A percentile compares a stretch with the other conserved stretches of the same genome.
phyloP scores from a whole-genome alignment of 2,113 vertebrate species.

The Aviceda subcristata region DNA sequence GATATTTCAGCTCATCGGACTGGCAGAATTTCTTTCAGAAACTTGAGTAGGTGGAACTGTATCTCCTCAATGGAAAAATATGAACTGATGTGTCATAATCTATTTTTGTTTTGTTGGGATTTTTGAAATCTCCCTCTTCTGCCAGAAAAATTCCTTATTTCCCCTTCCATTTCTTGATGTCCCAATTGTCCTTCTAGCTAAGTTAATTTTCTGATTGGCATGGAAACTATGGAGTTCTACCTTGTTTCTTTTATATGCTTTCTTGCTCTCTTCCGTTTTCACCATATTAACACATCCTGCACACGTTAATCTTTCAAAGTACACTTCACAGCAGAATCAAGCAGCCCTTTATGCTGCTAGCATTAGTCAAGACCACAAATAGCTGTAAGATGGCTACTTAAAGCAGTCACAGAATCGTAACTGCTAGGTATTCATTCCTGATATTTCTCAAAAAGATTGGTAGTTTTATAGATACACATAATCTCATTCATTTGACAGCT shows the following conservation, averaged over 20 bases:
- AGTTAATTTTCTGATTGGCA: constrained; percentile 32
- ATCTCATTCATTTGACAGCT: not conserved
- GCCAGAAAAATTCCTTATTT: constrained; percentile 17
- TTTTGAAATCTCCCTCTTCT: not conserved
- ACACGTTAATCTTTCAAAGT: not conserved
- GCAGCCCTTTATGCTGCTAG: not conserved
- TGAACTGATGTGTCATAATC: constrained; percentile 8
- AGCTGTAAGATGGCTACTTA: not conserved
- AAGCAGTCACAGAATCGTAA: not conserved
- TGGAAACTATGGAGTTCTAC: not conserved
- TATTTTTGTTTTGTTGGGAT: constrained; percentile 15
- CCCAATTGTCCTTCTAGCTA: not conserved
- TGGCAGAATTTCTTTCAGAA: not conserved
- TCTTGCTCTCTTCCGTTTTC: not conserved
- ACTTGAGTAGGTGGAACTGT: constrained; percentile 15
- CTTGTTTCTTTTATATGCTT: not conserved
- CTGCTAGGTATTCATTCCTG: not conserved
- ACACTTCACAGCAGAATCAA: not conserved
- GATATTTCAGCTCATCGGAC: not conserved
- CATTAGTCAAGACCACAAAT: not conserved
- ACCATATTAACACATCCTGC: not conserved
- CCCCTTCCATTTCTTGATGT: constrained; percentile 22
- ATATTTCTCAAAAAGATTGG: not conserved
- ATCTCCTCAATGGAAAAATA: constrained; percentile 39
- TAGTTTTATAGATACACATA: too few species aligned